Percentiles rank a stretch among this genome's conserved stretches.
Evolutionary conservation across 2,113 vertebrate genomes (phyloP).

Genomic region (Uria aalge): DNA sequence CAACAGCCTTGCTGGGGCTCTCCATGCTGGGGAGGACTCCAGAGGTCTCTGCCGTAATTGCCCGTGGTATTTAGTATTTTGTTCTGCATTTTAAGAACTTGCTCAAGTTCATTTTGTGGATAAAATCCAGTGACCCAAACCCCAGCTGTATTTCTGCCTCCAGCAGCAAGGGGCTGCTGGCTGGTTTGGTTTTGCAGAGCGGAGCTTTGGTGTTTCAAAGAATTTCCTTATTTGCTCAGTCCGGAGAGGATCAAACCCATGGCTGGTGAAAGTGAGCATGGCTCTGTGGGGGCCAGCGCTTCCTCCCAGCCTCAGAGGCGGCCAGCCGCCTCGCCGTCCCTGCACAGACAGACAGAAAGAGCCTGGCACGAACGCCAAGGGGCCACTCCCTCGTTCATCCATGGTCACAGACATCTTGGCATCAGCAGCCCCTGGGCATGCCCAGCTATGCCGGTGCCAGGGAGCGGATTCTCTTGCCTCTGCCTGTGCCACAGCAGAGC

Average conservation of each 20-base stretch:
- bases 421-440: background rate
- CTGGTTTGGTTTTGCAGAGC: background rate
- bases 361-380: rapidly evolving
- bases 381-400: rapidly evolving
- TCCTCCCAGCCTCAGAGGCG: background rate
- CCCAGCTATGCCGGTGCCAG: background rate
- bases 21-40: background rate
- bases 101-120: background rate
- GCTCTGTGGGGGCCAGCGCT: background rate
- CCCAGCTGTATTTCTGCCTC: background rate
- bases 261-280: background rate
- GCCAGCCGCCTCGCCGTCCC: background rate
- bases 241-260: background rate
- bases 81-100: background rate
- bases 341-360: background rate
- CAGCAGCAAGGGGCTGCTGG: background rate
- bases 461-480: background rate
- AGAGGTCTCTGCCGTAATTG: background rate
- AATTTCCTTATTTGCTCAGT: background rate
- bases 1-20: background rate
- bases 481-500: background rate
- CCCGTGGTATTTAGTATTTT: background rate
- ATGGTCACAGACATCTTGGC: rapidly evolving
- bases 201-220: rapidly evolving
- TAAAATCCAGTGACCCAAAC: background rate